These are phyloP conservation scores for Delia radicum DNA, from an alignment of 1,140 invertebrate genomes.

Conservation along the genomic window DNA sequence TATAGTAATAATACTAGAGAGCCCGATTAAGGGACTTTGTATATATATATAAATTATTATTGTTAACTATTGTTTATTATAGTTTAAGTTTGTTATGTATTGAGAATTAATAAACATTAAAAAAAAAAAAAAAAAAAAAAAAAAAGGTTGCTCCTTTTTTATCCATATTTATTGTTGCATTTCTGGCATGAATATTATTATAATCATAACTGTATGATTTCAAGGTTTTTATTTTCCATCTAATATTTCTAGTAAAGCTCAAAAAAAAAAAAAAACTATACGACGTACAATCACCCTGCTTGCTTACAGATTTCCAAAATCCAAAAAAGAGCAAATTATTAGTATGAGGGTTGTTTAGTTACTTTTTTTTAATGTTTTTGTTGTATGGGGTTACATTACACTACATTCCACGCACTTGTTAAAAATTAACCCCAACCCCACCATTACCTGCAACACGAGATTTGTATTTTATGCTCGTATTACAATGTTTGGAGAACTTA, in stretches of 20 bases:
- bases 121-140: too few species aligned
- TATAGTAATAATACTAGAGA: too few species aligned
- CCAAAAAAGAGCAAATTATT: neutral
- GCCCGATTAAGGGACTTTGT: too few species aligned
- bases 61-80: too few species aligned
- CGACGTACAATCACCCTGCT: conserved; percentile 2
- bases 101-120: too few species aligned
- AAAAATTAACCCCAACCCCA: neutral
- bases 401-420: neutral
- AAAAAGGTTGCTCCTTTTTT: too few species aligned
- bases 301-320: neutral
- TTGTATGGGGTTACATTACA: neutral
- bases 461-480: neutral
- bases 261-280: neutral
- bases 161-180: too few species aligned
- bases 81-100: too few species aligned
- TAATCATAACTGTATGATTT: neutral
- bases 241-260: conserved; percentile 1
- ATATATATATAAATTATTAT: too few species aligned
- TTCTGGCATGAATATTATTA: too few species aligned
- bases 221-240: conserved; percentile 11
- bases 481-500: conserved; percentile 11
- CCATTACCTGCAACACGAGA: neutral
- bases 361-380: neutral
- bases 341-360: conserved; percentile 1